Percentiles rank a stretch among this genome's conserved stretches.
phyloP scores from a whole-genome alignment of 2,797 vertebrate genomes.

The Tamandua tetradactyla region DNA sequence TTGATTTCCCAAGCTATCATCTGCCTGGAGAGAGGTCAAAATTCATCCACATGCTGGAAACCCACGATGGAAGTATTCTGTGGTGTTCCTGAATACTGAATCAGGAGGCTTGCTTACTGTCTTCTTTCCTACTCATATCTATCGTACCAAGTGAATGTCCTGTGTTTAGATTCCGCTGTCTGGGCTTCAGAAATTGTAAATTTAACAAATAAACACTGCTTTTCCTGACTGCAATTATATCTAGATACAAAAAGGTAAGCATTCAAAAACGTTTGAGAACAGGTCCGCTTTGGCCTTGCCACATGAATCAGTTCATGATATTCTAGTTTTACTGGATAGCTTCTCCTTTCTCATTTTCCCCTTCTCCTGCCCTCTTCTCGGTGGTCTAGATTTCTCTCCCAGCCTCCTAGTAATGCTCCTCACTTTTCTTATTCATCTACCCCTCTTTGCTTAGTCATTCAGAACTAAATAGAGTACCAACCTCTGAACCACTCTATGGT shows the following conservation, averaged over 20 bases:
- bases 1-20: constrained; percentile 35
- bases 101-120: background rate
- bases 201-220: background rate
- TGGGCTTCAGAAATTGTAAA: background rate
- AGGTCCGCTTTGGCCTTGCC: background rate
- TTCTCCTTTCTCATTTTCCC: background rate
- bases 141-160: background rate
- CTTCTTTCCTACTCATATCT: background rate
- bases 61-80: background rate
- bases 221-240: background rate
- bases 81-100: background rate
- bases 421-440: constrained; percentile 66
- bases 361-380: background rate
- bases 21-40: background rate
- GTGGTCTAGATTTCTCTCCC: background rate
- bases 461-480: constrained; percentile 71
- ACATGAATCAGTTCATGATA: background rate
- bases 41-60: background rate
- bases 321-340: background rate
- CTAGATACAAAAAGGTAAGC: background rate
- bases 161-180: background rate
- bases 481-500: constrained; percentile 69
- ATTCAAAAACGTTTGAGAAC: background rate
- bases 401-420: background rate
- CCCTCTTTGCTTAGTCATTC: constrained; percentile 60